Conservation (phyloP, 2,797 vertebrate species). For the Rhabdophis nuchalis region DNA sequence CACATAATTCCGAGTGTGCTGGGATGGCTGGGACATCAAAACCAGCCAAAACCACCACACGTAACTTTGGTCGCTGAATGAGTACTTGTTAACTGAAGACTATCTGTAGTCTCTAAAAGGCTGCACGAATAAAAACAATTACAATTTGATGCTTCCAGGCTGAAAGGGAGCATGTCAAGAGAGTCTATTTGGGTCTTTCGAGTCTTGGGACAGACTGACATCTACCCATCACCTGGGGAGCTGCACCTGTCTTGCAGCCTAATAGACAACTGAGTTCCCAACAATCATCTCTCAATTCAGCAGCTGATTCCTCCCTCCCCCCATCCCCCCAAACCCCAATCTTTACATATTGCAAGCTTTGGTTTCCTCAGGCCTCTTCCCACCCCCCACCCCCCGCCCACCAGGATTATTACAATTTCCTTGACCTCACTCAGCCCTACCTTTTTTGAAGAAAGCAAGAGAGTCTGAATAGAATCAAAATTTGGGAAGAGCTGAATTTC, state of each 20-base stretch:
- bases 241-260: rapidly evolving
- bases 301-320: background rate
- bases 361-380: background rate
- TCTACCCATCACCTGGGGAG: background rate
- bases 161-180: background rate
- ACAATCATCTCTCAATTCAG: background rate
- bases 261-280: background rate
- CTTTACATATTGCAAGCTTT: background rate
- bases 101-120: background rate
- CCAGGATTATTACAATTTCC: background rate
- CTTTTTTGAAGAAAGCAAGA: slow-evolving; percentile 82
- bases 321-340: too few species aligned
- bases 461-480: slow-evolving; percentile 81
- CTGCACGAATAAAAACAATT: background rate
- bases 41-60: background rate
- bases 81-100: background rate
- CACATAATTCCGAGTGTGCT: background rate
- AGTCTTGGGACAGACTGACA: background rate
- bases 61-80: background rate
- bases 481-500: slow-evolving; percentile 87
- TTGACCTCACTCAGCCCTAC: slow-evolving; percentile 63
- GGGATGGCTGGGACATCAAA: background rate
- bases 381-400: too few species aligned
- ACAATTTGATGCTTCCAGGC: background rate
- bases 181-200: background rate